Conservation (phyloP, 2,797 vertebrate species). For the Lepus oiostolus region DNA sequence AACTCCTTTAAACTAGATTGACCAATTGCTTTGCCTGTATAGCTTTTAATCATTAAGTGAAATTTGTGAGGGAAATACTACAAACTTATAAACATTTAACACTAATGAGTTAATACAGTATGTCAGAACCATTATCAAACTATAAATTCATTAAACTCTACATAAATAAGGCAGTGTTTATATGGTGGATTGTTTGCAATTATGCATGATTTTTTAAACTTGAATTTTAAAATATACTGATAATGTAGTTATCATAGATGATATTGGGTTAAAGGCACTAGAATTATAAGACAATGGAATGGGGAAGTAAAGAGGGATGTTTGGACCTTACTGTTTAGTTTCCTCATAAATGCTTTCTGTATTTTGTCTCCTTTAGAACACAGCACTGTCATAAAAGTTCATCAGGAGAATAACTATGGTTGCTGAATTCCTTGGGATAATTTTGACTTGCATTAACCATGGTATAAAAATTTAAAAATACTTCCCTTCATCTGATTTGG, state of each 20-base stretch:
- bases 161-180: background rate
- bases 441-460: constrained; percentile 4
- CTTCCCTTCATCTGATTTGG: background rate
- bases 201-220: background rate
- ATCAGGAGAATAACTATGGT: background rate
- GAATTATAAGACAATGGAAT: background rate
- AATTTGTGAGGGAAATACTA: background rate
- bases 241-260: constrained; percentile 2
- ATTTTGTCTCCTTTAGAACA: background rate
- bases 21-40: background rate
- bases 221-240: background rate
- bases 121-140: background rate
- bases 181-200: background rate
- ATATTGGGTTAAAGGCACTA: background rate
- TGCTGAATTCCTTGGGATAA: background rate
- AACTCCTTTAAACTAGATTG: constrained; percentile 20
- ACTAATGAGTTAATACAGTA: background rate
- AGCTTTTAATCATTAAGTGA: background rate
- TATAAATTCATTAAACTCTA: background rate
- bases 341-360: background rate
- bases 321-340: background rate
- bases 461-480: background rate
- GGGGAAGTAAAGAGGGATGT: background rate
- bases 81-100: constrained; percentile 4
- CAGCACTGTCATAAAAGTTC: background rate